Evolutionary conservation across 30 jellyfish, hydroid and myxozoan genomes (phyloP), one percentile per base, ranked within the genome.

Genomic region (Hydractinia symbiolongicarpus): DNA sequence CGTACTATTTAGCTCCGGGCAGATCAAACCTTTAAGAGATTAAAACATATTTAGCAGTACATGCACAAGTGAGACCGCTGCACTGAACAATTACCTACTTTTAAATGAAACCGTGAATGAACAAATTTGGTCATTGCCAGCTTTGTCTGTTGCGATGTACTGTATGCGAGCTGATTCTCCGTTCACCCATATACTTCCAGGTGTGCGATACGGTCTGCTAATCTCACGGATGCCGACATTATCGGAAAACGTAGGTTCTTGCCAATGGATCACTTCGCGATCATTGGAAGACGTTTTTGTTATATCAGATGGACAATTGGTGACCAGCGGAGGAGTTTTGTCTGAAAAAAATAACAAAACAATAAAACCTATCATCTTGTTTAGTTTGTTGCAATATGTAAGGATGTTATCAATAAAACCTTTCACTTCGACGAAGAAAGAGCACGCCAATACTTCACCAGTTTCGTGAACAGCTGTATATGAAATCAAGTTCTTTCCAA

Each of bases 71-170:
- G 15, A 58, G 2, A 58, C 40, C 16, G 19, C 8, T 64, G 19
- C 19, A 13, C 16, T 7, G 6, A 53, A 13, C 49, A 19, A 77
- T 5, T 0, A 79, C 99, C 54, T 77, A 93, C 99, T 88, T 77
- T 82, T 93, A 8, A 93, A 76, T 7, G 95, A 81, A 7, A 93
- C 96, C 64, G 82, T 84, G 84, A 93, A 93, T 14, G 84, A 81
- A 81, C 99, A 93, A 21, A 67, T 84, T n/a, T 86, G 96, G 13
- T 83, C 53, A 78, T 93, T 93, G 16, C 95, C 92, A 53, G 99
- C 94, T 5, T 85, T 81, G 83, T 93, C 99, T 50, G 72, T 62
- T 7, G 96, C 99, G 70, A 85, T 77, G 71, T 93, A 93, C 62
- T 83, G 96, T 75, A 93, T 72, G 55, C 72, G 55, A 8, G 77